Evolutionary conservation across 2,113 vertebrate genomes (phyloP), one percentile per base, ranked within the genome.

Genomic region (Lontra canadensis): DNA sequence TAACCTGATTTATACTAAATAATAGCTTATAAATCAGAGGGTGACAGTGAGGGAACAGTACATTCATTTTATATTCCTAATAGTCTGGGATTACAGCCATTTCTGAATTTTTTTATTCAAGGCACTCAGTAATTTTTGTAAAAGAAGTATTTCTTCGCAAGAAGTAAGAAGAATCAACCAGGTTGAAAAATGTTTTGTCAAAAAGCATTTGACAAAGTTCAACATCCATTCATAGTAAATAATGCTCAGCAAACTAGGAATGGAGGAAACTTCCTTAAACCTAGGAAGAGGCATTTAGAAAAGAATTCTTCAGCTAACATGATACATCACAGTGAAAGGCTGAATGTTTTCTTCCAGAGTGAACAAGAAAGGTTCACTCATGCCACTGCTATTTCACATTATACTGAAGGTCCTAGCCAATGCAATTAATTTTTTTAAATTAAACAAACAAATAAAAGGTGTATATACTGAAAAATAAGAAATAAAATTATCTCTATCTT

Each of bases 101-200:
- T 88, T 55, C 10, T 78, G 29, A 44, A 20, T 80, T 31, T 71
- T n/a, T 83, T 61, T 42, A 88, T 23, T 91, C 67, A 93, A 93
- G 81, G 55, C 12, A 74, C 44, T 93, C 39, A 36, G 44, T 63
- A 82, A 42, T n/a, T 90, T 80, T 82, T 69, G 26, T 69, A 91
- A 44, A 88, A 80, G 36, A 76, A 83, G 21, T 79, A 92, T 36
- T 94, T 88, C 63, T 92, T 92, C 94, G 88, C 36, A 92, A 94
- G 34, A 89, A 94, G 42, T 15, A 20, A 73, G 25, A 84, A 92
- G 44, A 59, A 69, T 71, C 39, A 69, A 78, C 6, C 44, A 78
- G 21, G 57, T 49, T 91, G 55, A 47, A 92, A 87, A 95, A 92
- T 88, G 39, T 25, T 91, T 78, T 78, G 88, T 67, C 65, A 31